Evolutionary conservation across 1,140 invertebrate species (phyloP), one percentile per base, ranked within the genome.

Genomic region (Dinothrombium tinctorium): DNA sequence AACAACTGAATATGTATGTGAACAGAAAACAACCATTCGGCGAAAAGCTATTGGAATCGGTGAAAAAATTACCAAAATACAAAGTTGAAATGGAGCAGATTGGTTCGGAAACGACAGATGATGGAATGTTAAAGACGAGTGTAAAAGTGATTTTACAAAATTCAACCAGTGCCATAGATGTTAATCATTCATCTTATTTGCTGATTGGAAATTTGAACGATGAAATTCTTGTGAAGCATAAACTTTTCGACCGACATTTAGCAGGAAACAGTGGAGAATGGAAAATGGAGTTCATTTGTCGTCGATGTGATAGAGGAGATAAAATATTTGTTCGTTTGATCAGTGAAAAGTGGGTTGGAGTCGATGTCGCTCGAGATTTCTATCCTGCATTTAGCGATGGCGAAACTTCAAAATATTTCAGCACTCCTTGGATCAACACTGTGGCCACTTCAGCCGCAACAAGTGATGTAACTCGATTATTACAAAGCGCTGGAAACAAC

Each of bases 1-100:
- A 74, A 53, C 68, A 76, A 53, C 57, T 81, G 43, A 76, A 81
- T 65, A 56, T 72, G 58, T 60, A 64, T 45, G 50, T 59, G 4
- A 64, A 63, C 48, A 49, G 64, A 39, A 57, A 64, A 41, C 60
- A 63, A 39, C 64, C 64, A 36, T 67, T 67, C 56, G 65, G 65
- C 6, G 22, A 40, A 36, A 5, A 15, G 17, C 12, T 36, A 9
- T 22, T 21, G 12, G 17, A 36, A 21, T 19, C 12, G 4, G 19
- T 7, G 8, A 6, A 21, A 21, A 6, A 22, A 2, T 9, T 36
- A 6, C 33, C 33, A 21, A 36, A 21, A 21, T 36, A 36, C 23
- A 21, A 20, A 9, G 14, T 36, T 5, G 23, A 9, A 9, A 21
- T 36, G 9, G 17, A 36, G 33, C 5, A 12, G 23, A 9, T 8